Evolutionary conservation across 2,113 vertebrate species (phyloP).

Genomic region (Oryzias melastigma): DNA sequence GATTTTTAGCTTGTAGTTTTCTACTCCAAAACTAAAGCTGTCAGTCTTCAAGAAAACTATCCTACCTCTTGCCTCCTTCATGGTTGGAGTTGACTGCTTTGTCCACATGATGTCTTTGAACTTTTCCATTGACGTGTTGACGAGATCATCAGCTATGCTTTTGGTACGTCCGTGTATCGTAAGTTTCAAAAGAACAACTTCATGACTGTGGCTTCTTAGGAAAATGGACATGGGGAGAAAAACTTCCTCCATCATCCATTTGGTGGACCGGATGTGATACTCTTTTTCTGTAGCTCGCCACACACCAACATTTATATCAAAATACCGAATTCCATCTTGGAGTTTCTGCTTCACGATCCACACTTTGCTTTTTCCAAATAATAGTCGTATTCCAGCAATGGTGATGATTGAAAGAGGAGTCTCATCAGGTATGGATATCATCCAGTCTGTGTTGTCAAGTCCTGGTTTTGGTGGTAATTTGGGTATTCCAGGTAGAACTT

Average conservation of each 20-base stretch:
- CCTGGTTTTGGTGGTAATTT: background rate
- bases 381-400: constrained; percentile 32
- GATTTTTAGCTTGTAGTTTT: constrained; percentile 20
- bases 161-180: constrained; percentile 14
- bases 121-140: constrained; percentile 3
- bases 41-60: constrained; percentile 58
- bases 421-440: constrained; percentile 43
- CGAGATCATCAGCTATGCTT: accelerated
- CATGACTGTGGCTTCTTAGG: constrained; percentile 23
- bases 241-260: constrained; percentile 28
- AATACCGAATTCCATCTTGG: constrained; percentile 60
- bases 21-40: constrained; percentile 17
- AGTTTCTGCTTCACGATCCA: constrained; percentile 65
- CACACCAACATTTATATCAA: constrained; percentile 46
- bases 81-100: constrained; percentile 1
- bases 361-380: constrained; percentile 29
- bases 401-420: constrained; percentile 51
- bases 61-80: constrained; percentile 55
- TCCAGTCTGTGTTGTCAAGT: background rate
- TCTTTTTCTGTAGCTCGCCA: background rate
- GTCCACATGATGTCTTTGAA: constrained; percentile 40
- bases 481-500: background rate
- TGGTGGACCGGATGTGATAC: constrained; percentile 16
- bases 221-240: constrained; percentile 35
- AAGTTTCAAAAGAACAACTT: constrained; percentile 60